Evolutionary conservation across 2,888 invertebrate genomes (phyloP).

Genomic region (Stenodema calcarata): DNA sequence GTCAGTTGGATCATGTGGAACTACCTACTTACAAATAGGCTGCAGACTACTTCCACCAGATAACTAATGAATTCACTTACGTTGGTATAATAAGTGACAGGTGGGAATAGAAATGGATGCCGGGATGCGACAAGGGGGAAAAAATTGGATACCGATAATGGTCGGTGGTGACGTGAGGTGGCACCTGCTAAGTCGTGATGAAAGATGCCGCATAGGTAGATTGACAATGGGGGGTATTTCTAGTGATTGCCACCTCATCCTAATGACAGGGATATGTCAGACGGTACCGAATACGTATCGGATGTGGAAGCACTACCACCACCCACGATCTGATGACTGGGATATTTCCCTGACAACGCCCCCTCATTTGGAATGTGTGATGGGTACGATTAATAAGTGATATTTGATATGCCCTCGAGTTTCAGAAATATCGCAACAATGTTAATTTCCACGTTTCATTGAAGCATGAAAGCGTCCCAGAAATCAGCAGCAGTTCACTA

Average conservation of each 20-base stretch:
- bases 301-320: not conserved
- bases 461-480: no score
- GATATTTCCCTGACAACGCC: not conserved
- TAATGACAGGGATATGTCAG: not conserved
- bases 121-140: not conserved
- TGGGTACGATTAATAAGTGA: no score
- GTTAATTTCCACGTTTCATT: no score
- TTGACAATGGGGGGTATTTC: slow-evolving; percentile 14
- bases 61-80: no score
- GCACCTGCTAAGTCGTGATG: not conserved
- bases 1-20: no score
- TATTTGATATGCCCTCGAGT: no score
- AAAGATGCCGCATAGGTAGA: not conserved
- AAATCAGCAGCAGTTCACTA: no score
- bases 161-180: not conserved
- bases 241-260: slow-evolving; percentile 17
- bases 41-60: no score
- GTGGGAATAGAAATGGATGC: no score
- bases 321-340: not conserved
- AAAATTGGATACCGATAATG: not conserved
- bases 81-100: no score
- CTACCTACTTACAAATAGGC: no score
- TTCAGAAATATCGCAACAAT: no score
- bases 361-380: not conserved
- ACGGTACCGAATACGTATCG: not conserved